Percentiles rank a stretch among this genome's conserved stretches.
phyloP scores from a whole-genome alignment of 2,113 vertebrate species.

The Neolamprologus ventralis region DNA sequence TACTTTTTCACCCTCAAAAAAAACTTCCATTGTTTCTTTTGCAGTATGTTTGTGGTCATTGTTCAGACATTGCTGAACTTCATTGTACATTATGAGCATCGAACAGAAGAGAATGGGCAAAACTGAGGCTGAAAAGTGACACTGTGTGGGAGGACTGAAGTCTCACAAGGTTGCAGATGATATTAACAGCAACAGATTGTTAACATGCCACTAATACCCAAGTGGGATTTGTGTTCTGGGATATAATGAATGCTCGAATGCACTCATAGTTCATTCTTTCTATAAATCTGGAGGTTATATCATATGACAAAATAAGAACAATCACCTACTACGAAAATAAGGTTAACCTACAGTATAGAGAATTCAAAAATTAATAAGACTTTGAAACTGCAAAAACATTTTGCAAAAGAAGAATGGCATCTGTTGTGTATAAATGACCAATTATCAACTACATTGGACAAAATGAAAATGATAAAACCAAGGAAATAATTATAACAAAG shows the following conservation, averaged over 20 bases:
- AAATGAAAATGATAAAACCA: neutral
- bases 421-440: neutral
- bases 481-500: neutral
- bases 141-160: neutral
- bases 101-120: neutral
- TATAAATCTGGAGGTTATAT: neutral
- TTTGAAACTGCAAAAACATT: neutral
- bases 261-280: neutral
- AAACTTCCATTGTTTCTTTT: neutral
- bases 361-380: neutral
- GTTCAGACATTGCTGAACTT: neutral
- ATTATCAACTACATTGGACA: neutral
- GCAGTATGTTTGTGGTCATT: neutral
- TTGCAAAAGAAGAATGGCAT: neutral
- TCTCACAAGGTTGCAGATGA: neutral
- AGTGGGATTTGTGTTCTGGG: neutral
- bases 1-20: neutral
- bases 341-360: neutral
- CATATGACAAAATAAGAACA: neutral
- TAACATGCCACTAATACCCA: neutral
- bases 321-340: neutral
- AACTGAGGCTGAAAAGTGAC: neutral
- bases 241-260: neutral
- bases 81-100: neutral
- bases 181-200: slow-evolving; percentile 3